phyloP scores from a whole-genome alignment of 2,888 invertebrate genomes.

The Microctonus hyperodae region DNA sequence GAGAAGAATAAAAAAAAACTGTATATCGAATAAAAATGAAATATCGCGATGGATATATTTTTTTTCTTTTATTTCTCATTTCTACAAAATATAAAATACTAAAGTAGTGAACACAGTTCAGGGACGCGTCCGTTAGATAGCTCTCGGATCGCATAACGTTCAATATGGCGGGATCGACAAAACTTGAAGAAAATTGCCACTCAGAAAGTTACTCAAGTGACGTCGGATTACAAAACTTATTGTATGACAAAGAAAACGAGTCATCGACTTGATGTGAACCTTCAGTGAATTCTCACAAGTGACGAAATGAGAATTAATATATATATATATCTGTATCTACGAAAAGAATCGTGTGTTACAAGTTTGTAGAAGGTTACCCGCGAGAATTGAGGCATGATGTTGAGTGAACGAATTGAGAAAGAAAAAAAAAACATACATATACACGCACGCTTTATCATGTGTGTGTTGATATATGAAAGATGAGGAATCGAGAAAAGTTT shows the following conservation, averaged over 20 bases:
- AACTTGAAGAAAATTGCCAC: conserved; percentile 44
- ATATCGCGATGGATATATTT: not conserved
- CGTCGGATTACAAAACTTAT: conserved; percentile 47
- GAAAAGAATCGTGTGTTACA: conserved; percentile 33
- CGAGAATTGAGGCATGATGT: conserved; percentile 29
- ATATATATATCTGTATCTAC: not conserved
- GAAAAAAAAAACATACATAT: conserved; percentile 21
- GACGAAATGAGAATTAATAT: not conserved
- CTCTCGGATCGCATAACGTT: not conserved
- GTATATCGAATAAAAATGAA: not conserved
- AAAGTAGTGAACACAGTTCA: not conserved
- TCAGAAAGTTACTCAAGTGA: conserved; percentile 45
- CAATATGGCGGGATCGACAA: not conserved
- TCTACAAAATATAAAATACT: not conserved
- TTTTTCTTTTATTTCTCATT: not conserved
- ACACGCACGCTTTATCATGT: not conserved
- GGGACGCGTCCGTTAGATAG: not conserved
- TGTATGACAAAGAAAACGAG: conserved; percentile 39
- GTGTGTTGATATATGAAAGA: conserved; percentile 11
- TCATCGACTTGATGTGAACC: conserved; percentile 28
- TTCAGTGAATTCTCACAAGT: not conserved
- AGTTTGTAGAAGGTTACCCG: conserved; percentile 26
- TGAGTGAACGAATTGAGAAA: conserved; percentile 25
- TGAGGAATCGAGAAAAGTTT: conserved; percentile 32
- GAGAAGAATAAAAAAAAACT: not conserved